Evolutionary conservation across 2,888 invertebrate genomes (phyloP).

Genomic region (Drosophila ustulata): DNA sequence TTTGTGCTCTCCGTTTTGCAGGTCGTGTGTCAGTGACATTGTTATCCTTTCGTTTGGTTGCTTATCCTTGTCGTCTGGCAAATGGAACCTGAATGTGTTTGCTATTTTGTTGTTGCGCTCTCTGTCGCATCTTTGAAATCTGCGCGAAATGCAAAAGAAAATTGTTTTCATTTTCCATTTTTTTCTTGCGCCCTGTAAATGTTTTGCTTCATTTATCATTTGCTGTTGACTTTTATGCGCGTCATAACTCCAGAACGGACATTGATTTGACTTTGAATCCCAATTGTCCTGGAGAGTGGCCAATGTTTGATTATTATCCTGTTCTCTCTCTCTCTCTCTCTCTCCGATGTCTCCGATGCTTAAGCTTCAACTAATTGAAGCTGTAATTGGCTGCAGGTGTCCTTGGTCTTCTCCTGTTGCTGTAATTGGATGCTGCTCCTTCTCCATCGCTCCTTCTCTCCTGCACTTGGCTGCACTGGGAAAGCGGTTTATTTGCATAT

Average conservation of each 20-base stretch:
- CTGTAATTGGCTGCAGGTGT: conserved; percentile 61
- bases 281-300: conserved; percentile 23
- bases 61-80: conserved; percentile 67
- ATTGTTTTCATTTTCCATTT: conserved; percentile 32
- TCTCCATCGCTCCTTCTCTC: neutral
- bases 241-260: conserved; percentile 59
- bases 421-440: conserved; percentile 53
- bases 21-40: conserved; percentile 66
- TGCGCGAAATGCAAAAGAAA: conserved; percentile 38
- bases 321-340: neutral
- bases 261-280: conserved; percentile 62
- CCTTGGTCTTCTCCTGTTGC: conserved; percentile 10
- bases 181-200: conserved; percentile 39
- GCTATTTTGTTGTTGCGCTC: conserved; percentile 5
- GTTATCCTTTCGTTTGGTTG: conserved; percentile 75
- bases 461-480: conserved; percentile 13
- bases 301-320: conserved; percentile 12
- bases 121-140: conserved; percentile 32
- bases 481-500: conserved; percentile 66
- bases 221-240: conserved; percentile 66
- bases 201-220: conserved; percentile 66
- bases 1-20: conserved; percentile 30
- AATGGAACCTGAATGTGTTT: conserved; percentile 59
- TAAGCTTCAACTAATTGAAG: conserved; percentile 64
- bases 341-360: conserved; percentile 23